Percentiles rank a stretch among this genome's conserved stretches.
Conservation (phyloP, 2,888 invertebrate genomes). For the Polydrusus tereticollis region DNA sequence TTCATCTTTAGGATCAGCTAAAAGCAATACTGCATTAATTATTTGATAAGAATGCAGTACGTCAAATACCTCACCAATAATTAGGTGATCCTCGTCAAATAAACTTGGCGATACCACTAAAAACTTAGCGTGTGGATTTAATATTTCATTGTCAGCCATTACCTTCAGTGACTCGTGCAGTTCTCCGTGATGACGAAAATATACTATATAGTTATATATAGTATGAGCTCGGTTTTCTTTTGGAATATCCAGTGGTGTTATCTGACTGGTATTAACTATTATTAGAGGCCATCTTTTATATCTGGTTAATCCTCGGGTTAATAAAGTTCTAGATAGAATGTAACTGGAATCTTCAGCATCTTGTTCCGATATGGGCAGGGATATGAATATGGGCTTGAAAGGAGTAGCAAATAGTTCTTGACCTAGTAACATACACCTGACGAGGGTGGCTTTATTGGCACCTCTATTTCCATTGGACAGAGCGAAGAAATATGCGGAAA, state of each 20-base stretch:
- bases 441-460: constrained; percentile 22
- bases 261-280: constrained; percentile 15
- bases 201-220: constrained; percentile 50
- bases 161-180: constrained; percentile 33
- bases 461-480: not conserved
- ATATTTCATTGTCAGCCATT: constrained; percentile 31
- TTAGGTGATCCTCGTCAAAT: constrained; percentile 45
- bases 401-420: constrained; percentile 19
- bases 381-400: constrained; percentile 40
- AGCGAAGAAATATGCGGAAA: not conserved
- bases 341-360: not conserved
- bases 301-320: constrained; percentile 18
- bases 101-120: constrained; percentile 53
- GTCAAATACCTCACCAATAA: constrained; percentile 51
- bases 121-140: constrained; percentile 54
- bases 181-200: constrained; percentile 48
- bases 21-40: constrained; percentile 55
- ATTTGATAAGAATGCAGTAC: constrained; percentile 51
- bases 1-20: constrained; percentile 48
- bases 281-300: constrained; percentile 34
- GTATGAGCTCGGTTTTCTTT: constrained; percentile 8
- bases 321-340: constrained; percentile 2
- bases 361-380: constrained; percentile 36
- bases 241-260: not conserved
- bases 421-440: constrained; percentile 34